These are phyloP conservation scores for Polypterus bichir DNA, from an alignment of 2,113 vertebrate species.

Conservation along the genomic window DNA sequence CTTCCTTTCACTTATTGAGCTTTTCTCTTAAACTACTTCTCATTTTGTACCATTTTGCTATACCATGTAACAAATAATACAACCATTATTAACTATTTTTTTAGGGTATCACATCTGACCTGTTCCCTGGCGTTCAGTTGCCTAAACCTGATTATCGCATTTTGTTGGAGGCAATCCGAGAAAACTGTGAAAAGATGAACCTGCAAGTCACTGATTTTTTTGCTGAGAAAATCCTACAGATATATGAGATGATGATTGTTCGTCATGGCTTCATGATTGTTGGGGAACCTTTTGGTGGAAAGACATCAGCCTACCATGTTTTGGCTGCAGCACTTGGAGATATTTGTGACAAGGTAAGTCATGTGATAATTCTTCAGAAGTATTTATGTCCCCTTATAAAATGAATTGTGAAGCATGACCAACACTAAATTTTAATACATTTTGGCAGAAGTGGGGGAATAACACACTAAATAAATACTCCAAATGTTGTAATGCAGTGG, in stretches of 20 bases:
- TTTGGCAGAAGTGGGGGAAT: no score
- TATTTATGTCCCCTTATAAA: no score
- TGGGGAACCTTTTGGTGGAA: slow-evolving; percentile 80
- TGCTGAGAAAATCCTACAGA: slow-evolving; percentile 76
- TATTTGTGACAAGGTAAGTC: slow-evolving; percentile 58
- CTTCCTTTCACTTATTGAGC: no score
- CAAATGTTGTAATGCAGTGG: no score
- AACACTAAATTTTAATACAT: no score
- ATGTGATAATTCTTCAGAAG: background rate
- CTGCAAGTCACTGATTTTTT: slow-evolving; percentile 70
- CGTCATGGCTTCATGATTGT: slow-evolving; percentile 86
- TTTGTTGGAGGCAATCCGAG: slow-evolving; percentile 62
- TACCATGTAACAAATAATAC: no score
- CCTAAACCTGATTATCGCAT: slow-evolving; percentile 70
- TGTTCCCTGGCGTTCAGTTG: slow-evolving; percentile 75
- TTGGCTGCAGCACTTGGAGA: slow-evolving; percentile 64
- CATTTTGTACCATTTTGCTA: no score
- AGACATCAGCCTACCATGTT: slow-evolving; percentile 72
- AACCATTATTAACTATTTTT: slow-evolving; percentile 1
- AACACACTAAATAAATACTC: no score
- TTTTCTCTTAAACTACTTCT: no score
- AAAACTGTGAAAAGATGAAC: slow-evolving; percentile 67
- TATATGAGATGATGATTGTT: slow-evolving; percentile 86
- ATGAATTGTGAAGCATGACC: no score
- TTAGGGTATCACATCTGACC: slow-evolving; percentile 81